Evolutionary conservation across 2,113 vertebrate species (phyloP).

Genomic region (cattle (Bos taurus)): ARS-UCD2.0 NC_037342.1:73163501-73164000

Average conservation of each 20-base stretch:
- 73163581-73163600: background rate
- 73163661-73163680: background rate
- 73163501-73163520: too few species aligned
- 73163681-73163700: background rate
- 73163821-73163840: background rate
- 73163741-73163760: background rate
- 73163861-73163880: background rate
- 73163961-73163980: background rate
- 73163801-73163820: background rate
- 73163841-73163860: background rate
- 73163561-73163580: background rate
- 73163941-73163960: background rate
- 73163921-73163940: background rate
- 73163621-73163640: constrained; percentile 1
- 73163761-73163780: background rate
- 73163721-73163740: background rate
- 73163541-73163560: background rate
- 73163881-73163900: background rate
- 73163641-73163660: background rate
- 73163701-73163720: background rate
- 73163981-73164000: background rate
- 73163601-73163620: background rate
- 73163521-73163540: background rate
- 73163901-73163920: background rate
- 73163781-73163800: background rate